phyloP scores from a whole-genome alignment of 1,140 invertebrate species.

The Drosophila kikkawai region DNA sequence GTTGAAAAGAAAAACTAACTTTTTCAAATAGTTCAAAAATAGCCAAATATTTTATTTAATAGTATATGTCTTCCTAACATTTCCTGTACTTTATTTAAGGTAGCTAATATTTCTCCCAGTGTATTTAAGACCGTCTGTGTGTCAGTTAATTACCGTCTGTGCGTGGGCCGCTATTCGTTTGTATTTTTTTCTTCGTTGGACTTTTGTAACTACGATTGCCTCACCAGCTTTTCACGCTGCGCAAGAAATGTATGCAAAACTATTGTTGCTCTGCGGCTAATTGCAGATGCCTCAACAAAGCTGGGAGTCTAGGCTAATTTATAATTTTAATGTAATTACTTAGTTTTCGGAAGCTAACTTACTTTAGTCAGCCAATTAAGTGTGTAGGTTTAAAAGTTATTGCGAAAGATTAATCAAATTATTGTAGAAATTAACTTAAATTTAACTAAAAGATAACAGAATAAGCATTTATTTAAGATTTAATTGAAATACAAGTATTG shows the following conservation, averaged over 20 bases:
- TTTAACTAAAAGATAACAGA: not conserved
- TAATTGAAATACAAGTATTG: not conserved
- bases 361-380: not conserved
- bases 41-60: no score
- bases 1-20: no score
- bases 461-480: not conserved
- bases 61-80: not conserved
- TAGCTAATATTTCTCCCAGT: not conserved
- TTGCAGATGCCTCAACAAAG: conserved; percentile 43
- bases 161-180: conserved; percentile 58
- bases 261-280: conserved; percentile 56
- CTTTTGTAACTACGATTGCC: conserved; percentile 67
- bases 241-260: conserved; percentile 54
- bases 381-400: not conserved
- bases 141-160: conserved; percentile 66
- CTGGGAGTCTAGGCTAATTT: conserved; percentile 11
- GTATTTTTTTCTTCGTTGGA: conserved; percentile 16
- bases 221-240: conserved; percentile 50
- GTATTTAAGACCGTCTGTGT: conserved; percentile 20
- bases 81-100: not conserved
- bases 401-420: not conserved
- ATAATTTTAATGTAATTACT: conserved; percentile 21
- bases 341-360: not conserved
- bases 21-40: no score
- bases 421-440: no score